A percentile compares a stretch with the other conserved stretches of the same genome.
Evolutionary conservation across 2,888 invertebrate species (phyloP).

Genomic region (Gonocerus acuteangulatus): DNA sequence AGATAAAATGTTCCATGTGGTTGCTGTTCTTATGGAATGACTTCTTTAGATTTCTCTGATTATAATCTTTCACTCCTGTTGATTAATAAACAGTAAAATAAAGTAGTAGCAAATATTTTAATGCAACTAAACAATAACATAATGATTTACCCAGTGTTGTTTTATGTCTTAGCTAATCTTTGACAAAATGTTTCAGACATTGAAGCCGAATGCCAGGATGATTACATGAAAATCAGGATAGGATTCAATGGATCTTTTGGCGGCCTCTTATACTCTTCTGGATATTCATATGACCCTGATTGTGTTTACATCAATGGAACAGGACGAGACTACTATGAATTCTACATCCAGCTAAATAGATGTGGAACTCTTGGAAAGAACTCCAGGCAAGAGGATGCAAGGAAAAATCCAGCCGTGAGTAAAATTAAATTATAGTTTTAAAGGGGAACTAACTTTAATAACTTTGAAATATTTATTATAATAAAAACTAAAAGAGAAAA

Average conservation of each 20-base stretch:
- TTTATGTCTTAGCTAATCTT: no score
- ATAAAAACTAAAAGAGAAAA: not conserved
- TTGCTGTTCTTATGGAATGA: no score
- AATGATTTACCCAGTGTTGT: no score
- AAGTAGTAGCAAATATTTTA: no score
- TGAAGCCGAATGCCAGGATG: slow-evolving; percentile 90
- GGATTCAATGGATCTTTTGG: slow-evolving; percentile 86
- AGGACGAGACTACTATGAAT: slow-evolving; percentile 84
- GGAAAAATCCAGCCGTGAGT: slow-evolving; percentile 78
- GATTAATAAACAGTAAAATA: no score
- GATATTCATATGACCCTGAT: slow-evolving; percentile 87
- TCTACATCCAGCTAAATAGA: slow-evolving; percentile 84
- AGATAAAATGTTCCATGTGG: no score
- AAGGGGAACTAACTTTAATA: not conserved
- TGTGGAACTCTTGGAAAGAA: slow-evolving; percentile 87
- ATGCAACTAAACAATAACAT: no score
- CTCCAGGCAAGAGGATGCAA: slow-evolving; percentile 72
- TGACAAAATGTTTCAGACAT: slow-evolving; percentile 68
- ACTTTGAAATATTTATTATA: not conserved
- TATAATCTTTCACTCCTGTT: no score
- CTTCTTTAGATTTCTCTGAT: no score
- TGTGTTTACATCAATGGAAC: slow-evolving; percentile 93
- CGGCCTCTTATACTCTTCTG: slow-evolving; percentile 83
- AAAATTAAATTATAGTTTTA: not conserved
- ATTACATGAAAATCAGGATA: slow-evolving; percentile 89